phyloP scores from a whole-genome alignment of 1,140 invertebrate genomes.

The Magallana gigas region DNA sequence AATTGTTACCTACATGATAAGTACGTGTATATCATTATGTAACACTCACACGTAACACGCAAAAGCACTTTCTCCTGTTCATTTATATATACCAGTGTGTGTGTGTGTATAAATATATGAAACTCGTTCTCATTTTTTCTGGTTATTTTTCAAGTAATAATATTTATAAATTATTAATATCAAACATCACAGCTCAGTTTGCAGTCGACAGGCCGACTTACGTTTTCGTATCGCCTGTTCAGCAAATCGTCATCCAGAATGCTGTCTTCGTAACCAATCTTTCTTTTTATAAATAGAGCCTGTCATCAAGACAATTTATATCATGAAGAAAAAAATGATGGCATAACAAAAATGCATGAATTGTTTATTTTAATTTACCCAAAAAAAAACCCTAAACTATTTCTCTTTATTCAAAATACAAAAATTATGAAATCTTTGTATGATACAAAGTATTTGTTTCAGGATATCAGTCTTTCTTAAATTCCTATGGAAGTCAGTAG shows the following conservation, averaged over 20 bases:
- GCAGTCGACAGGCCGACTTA: constrained; percentile 16
- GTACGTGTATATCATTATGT: not conserved
- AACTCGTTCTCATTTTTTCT: no score
- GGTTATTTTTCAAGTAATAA: not conserved
- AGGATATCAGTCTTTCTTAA: no score
- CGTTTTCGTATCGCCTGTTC: constrained; percentile 82
- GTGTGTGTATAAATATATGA: no score
- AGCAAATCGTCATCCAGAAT: constrained; percentile 81
- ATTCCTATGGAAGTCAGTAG: no score
- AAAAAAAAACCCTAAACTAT: no score
- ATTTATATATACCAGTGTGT: no score
- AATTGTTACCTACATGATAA: constrained; percentile 51
- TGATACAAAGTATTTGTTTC: no score
- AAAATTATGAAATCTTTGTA: no score
- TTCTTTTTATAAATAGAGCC: constrained; percentile 90
- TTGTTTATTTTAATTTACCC: no score
- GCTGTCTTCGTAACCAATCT: constrained; percentile 63
- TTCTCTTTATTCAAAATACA: no score
- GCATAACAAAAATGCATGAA: no score
- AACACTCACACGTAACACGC: not conserved
- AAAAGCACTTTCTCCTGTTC: no score
- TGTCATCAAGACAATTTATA: constrained; percentile 44
- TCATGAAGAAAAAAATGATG: not conserved
- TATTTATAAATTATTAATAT: not conserved
- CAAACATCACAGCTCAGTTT: not conserved